Percentiles rank a stretch among this genome's conserved stretches.
Conservation (phyloP, 2,113 vertebrate species). For the Pedetes capensis region DNA sequence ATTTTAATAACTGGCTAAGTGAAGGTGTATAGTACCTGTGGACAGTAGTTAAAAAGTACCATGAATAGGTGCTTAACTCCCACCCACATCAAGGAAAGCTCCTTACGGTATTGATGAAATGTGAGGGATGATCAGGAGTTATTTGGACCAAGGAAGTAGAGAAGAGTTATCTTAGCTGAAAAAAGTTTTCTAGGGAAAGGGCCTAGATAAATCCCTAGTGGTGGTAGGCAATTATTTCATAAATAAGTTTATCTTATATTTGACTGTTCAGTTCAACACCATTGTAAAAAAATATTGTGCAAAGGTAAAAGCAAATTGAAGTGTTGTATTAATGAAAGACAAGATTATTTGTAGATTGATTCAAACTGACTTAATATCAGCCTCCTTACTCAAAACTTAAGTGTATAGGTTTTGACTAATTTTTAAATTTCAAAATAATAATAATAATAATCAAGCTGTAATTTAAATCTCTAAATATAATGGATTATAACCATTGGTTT, state of each 20-base stretch:
- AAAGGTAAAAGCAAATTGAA: background rate
- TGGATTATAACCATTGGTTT: background rate
- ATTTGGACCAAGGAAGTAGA: rapidly evolving
- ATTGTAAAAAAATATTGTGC: background rate
- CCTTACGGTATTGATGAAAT: background rate
- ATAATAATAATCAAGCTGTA: background rate
- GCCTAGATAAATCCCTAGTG: background rate
- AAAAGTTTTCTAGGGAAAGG: background rate
- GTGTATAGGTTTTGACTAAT: background rate
- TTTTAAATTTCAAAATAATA: slow-evolving; percentile 33
- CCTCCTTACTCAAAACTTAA: background rate
- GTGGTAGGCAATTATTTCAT: background rate
- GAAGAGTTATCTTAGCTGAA: background rate
- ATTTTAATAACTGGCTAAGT: background rate
- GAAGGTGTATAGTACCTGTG: background rate
- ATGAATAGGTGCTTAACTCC: too few relatives aligned
- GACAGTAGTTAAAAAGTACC: background rate
- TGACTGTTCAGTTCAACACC: background rate
- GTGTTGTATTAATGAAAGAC: background rate
- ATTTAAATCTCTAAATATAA: background rate
- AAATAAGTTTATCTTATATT: background rate
- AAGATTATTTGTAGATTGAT: background rate
- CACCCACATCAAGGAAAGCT: background rate
- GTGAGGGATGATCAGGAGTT: background rate
- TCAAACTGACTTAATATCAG: background rate